Evolutionary conservation across 2,888 invertebrate species (phyloP), one percentile per base, ranked within the genome.

Genomic region (Lepeophtheirus nordmannii): DNA sequence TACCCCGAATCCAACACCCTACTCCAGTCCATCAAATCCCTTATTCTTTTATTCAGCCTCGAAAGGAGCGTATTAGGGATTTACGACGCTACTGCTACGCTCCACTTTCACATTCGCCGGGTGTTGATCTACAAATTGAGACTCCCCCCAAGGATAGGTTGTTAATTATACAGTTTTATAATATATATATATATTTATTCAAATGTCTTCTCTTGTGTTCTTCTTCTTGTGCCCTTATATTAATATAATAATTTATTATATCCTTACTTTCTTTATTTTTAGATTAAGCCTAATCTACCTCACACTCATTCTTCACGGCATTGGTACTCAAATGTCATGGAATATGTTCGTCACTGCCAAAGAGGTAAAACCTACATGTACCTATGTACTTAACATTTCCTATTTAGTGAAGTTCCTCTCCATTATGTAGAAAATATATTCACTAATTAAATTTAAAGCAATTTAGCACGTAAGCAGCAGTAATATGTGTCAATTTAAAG

Each of bases 271-370:
- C 65, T 70, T 69, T 71, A 65, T 10, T 73, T 73, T 20, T 73
- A 80, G 80, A 77, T 68, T 40, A 41, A 60, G 58, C 53, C 65
- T 70, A 66, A 68, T 70, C 38, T 70, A 69, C 68, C 37, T 70
- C 64, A 70, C 70, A 40, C 66, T 70, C 17, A 68, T 70, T 10
- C 67, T 70, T 1, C 70, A 70, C 77, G 98, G 97, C 10, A 82
- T 98, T 70, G 97, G 96, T 57, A 86, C 89, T 0, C 81, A 88
- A 68, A 92, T 92, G 80, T 92, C 97, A 14, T 98, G 97, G 97
- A 98, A 98, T 77, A 96, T 96, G 93, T 96, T 98, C 76, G 94
- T 98, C 74, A 98, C 89, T 69, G 93, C 94, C 41, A 86, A 87
- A 76, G 74, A 77, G 71, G 87, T 87, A 78, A 82, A 46, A 10